Conservation (phyloP, 2,888 invertebrate genomes). For the Noctua janthina region DNA sequence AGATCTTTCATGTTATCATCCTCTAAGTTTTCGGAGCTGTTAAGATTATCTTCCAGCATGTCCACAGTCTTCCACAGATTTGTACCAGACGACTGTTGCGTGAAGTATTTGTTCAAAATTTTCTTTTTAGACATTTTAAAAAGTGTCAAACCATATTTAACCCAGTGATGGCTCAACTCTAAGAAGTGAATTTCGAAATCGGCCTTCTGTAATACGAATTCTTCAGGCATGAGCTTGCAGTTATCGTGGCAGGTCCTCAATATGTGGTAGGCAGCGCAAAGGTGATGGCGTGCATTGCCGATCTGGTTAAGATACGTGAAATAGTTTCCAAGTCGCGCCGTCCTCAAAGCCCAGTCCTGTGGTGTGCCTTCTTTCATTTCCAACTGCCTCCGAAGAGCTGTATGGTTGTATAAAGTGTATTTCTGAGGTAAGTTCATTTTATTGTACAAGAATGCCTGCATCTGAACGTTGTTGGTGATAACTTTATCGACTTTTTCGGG, state of each 20-base stretch:
- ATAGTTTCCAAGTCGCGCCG: slow-evolving; percentile 89
- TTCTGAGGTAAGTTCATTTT: slow-evolving; percentile 88
- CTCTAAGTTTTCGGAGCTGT: slow-evolving; percentile 71
- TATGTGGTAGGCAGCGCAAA: slow-evolving; percentile 91
- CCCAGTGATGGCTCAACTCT: slow-evolving; percentile 91
- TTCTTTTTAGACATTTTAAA: slow-evolving; percentile 90
- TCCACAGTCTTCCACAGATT: slow-evolving; percentile 85
- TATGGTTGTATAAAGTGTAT: slow-evolving; percentile 90
- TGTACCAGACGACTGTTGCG: slow-evolving; percentile 75
- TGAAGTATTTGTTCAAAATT: slow-evolving; percentile 83
- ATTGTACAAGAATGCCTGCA: slow-evolving; percentile 91
- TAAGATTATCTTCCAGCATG: slow-evolving; percentile 70
- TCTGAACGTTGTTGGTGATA: slow-evolving; percentile 91
- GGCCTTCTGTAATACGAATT: slow-evolving; percentile 83
- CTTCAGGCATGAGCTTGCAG: slow-evolving; percentile 85
- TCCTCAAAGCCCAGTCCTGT: slow-evolving; percentile 90
- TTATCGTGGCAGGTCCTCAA: slow-evolving; percentile 89
- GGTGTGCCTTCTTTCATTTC: slow-evolving; percentile 90
- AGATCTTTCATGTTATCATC: slow-evolving; percentile 82
- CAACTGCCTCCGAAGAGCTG: slow-evolving; percentile 89
- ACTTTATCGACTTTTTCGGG: slow-evolving; percentile 90
- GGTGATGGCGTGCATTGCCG: slow-evolving; percentile 91
- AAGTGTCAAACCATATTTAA: slow-evolving; percentile 90
- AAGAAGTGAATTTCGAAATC: slow-evolving; percentile 86
- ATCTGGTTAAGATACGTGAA: slow-evolving; percentile 85